Base-by-base conservation (phyloP, 2,113 vertebrate genomes). In the Baryphthengus martii region DNA sequence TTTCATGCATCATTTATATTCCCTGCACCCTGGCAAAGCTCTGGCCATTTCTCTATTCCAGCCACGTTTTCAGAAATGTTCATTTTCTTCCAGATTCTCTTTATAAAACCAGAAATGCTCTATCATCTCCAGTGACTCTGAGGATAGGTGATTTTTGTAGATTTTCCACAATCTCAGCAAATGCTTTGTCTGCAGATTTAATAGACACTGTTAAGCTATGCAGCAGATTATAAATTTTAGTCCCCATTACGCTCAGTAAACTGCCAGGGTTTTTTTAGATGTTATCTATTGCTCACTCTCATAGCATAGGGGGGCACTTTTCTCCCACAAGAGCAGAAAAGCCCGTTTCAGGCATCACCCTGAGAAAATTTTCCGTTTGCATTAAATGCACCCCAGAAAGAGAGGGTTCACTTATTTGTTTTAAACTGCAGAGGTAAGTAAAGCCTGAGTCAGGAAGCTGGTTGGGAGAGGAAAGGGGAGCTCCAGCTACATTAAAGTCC, bases 1-100 rank as follows among this genome's bases (percentile, higher is more conserved):
- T 66, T 90, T 94, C 90, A 94, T 94, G 88, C 73, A 92, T 96
- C 92, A 90, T 96, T 97, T 95, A 93, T 95, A 87, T 71, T 78
- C 88, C 70, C 83, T 90, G 65, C 56, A 89, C 61, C 86, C 68
- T 86, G 37, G 88, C 52, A 92, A 81, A 90, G 70, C 86, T 87
- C 86, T 66, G 93, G 42, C 66, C 70, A 85, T 78, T 92, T 96
- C 80, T 85, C 29, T 79, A 96, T 96, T 94, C 93, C 76, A 92
- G 61, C 44, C 96, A 94, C 44, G 49, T 92, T 94, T 94, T 84
- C 83, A 93, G 90, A 97, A 96, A 84, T 96, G 70, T 85, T 94
- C 65, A 90, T 96, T 96, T 97, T 96, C 88, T 94, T 90, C 93
- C 86, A 89, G 82, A 75, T 87, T 93, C 88, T 75, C 56, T 93